Base-by-base conservation (phyloP, 2,113 vertebrate species). In the Leptobrachium leishanense region DNA sequence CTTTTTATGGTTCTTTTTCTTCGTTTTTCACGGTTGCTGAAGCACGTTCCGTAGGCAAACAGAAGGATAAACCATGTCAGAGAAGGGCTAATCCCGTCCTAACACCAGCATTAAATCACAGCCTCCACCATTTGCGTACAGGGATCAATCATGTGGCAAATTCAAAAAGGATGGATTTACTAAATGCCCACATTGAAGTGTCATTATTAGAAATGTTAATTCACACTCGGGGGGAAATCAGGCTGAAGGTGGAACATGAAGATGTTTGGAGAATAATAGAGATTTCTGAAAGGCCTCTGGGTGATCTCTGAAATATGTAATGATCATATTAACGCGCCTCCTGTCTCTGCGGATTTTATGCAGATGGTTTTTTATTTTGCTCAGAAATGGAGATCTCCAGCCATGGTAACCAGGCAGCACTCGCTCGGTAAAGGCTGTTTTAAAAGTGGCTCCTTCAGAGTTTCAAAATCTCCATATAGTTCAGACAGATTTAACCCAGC, bases 211-310 rank as follows among this genome's bases (percentile, higher is more conserved):
- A 40, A 13, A n/a, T 43, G 71, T 59, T 73, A 72, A 72, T 72
- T 72, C 70, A 72, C 41, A 72, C 70, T 72, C 70, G 2, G 39
- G 70, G 20, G 70, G 70, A 72, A 72, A 72, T 72, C 31, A 42
- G 11, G 31, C 57, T 72, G 55, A 1, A 41, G 39, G 50, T 31
- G 2, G 10, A 72, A 12, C 5, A 13, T 55, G 40, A 41, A 72
- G 50, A 46, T 40, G 31, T 41, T 72, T 57, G 39, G 50, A 9
- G 39, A 8, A 55, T 54, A 54, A 39, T 54, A 54, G 31, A 41
- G 2, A 9, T 72, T 40, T 41, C 12, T 55, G 6, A 59, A 59
- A 15, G 6, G 13, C 13, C 55, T 57, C 13, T 11, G 55, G 55
- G 3, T 57, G 55, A 12, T 12, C 13, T 57, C 13, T 57, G 55